Evolutionary conservation across 2,797 vertebrate genomes (phyloP).

Genomic region (Emys orbicularis): DNA sequence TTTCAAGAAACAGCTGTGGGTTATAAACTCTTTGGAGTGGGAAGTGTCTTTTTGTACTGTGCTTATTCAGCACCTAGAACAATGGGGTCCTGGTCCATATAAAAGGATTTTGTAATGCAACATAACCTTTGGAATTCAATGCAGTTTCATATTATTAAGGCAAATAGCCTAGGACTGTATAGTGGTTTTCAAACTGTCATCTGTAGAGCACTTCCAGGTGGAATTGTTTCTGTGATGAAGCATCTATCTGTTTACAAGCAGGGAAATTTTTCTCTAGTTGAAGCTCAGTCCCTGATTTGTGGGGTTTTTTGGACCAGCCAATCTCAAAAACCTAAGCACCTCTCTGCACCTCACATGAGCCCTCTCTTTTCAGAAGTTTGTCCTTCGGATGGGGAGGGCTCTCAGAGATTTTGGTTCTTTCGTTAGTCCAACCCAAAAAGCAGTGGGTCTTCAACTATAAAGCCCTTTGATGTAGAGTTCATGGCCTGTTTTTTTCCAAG

Average conservation of each 20-base stretch:
- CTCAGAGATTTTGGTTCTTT: no score
- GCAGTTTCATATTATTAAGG: not conserved
- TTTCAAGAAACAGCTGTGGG: not conserved
- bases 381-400: no score
- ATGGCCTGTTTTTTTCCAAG: no score
- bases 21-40: not conserved
- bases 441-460: no score
- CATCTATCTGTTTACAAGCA: not conserved
- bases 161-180: no score
- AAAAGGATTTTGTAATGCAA: not conserved
- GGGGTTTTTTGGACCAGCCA: not conserved
- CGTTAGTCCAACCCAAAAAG: no score
- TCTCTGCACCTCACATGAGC: not conserved
- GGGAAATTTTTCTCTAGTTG: not conserved
- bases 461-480: no score
- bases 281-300: not conserved
- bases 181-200: not conserved
- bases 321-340: not conserved
- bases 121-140: not conserved
- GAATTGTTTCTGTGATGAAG: no score
- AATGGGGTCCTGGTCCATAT: not conserved
- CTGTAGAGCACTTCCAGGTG: not conserved
- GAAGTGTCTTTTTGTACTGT: not conserved
- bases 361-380: constrained; percentile 7
- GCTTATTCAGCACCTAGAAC: not conserved